Conservation (phyloP, 2,113 vertebrate species). For the Varanus komodoensis region DNA sequence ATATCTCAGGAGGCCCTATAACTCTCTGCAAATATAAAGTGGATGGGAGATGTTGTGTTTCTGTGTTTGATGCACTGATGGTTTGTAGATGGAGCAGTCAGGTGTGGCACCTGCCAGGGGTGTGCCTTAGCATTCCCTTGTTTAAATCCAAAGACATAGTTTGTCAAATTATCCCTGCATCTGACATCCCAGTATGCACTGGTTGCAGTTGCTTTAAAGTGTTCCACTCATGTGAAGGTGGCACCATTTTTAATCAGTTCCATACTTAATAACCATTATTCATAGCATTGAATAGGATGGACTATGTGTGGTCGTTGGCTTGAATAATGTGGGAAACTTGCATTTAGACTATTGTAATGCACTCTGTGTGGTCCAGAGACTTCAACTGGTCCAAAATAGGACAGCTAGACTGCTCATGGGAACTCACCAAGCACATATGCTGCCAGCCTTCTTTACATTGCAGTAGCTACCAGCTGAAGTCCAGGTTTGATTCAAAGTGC, state of each 20-base stretch:
- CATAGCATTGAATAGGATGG: background rate
- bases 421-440: too few relatives aligned
- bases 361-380: too few relatives aligned
- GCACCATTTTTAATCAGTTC: background rate
- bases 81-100: background rate
- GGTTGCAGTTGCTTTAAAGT: background rate
- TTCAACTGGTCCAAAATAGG: too few relatives aligned
- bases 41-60: background rate
- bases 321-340: background rate
- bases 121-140: background rate
- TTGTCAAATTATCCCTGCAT: background rate
- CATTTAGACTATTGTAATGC: too few relatives aligned
- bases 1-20: background rate
- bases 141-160: background rate
- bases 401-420: too few relatives aligned
- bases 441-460: too few relatives aligned
- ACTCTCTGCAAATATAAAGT: background rate
- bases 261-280: background rate
- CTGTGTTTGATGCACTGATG: background rate
- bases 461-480: too few relatives aligned
- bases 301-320: background rate
- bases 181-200: background rate
- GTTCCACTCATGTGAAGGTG: background rate
- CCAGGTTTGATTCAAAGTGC: too few relatives aligned
- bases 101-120: background rate